Percentiles rank a stretch among this genome's conserved stretches.
These are phyloP conservation scores for Dasypus novemcinctus DNA, from an alignment of 2,113 vertebrate genomes.

Conservation along the genomic window DNA sequence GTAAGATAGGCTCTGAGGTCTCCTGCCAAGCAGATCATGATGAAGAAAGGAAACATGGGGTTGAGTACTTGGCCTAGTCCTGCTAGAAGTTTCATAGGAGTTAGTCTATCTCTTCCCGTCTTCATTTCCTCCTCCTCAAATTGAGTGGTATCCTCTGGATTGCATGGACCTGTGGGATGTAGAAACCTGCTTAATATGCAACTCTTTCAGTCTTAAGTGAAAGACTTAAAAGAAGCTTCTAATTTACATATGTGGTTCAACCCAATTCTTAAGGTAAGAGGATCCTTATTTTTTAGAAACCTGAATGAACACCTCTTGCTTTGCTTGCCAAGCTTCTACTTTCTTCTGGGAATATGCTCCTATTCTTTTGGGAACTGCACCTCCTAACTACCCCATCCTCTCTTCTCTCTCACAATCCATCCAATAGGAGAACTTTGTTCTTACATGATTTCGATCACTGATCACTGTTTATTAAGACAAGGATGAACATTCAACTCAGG, in stretches of 20 bases:
- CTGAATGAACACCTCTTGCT: too few species aligned
- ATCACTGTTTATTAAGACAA: not conserved
- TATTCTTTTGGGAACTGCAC: not conserved
- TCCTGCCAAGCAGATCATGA: not conserved
- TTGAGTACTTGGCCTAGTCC: not conserved
- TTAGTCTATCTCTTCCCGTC: not conserved
- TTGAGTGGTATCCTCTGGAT: not conserved
- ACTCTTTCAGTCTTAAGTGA: not conserved
- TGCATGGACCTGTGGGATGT: not conserved
- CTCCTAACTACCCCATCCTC: not conserved
- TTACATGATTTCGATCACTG: not conserved
- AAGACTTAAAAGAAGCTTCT: not conserved
- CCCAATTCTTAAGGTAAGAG: not conserved
- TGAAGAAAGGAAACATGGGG: not conserved
- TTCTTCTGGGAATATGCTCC: not conserved
- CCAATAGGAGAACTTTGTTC: not conserved
- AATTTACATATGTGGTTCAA: not conserved
- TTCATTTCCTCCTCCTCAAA: not conserved
- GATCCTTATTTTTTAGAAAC: not conserved
- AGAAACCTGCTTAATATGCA: not conserved
- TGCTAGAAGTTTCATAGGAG: not conserved
- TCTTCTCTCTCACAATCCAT: rapidly evolving
- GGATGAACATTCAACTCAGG: not conserved
- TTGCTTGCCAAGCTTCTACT: not conserved
- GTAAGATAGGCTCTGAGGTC: not conserved